Evolutionary conservation across 2,888 invertebrate genomes (phyloP).

Genomic region (Enchytraeus crypticus): DNA sequence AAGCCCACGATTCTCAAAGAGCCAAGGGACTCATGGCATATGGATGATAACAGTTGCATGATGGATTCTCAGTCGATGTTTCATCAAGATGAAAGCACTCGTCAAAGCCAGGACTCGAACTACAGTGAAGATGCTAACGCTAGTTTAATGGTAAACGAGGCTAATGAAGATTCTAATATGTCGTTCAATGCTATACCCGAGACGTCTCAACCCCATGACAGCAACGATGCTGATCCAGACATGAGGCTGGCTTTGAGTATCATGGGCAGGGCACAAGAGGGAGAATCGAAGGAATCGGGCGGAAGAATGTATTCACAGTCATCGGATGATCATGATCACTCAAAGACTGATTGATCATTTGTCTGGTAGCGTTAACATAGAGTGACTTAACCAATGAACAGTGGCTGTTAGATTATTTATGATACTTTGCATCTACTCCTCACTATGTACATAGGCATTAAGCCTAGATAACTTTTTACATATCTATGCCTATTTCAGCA

Average conservation of each 20-base stretch:
- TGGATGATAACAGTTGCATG: slow-evolving; percentile 3
- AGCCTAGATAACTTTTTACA: no score
- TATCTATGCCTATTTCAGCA: no score
- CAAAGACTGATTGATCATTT: no score
- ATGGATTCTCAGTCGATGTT: slow-evolving; percentile 1
- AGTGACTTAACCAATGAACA: no score
- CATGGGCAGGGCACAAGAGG: background rate
- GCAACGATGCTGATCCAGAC: slow-evolving; percentile 34
- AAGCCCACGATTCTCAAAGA: background rate
- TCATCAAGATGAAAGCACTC: slow-evolving; percentile 39
- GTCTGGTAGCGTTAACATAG: no score
- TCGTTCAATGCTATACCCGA: slow-evolving; percentile 34
- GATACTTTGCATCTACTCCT: no score
- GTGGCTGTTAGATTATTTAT: no score
- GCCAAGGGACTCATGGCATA: background rate
- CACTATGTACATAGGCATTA: no score
- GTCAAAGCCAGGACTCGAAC: slow-evolving; percentile 38
- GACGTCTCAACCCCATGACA: slow-evolving; percentile 28
- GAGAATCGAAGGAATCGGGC: background rate
- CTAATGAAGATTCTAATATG: slow-evolving; percentile 42
- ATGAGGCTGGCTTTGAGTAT: slow-evolving; percentile 31
- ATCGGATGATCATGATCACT: no score
- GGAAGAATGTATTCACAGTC: background rate
- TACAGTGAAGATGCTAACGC: slow-evolving; percentile 27
- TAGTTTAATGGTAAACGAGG: slow-evolving; percentile 17